Percentiles rank a stretch among this genome's conserved stretches.
These are phyloP conservation scores for Platygyra sinensis DNA, from an alignment of 64 coral and sea anemone species.

Conservation along the genomic window DNA sequence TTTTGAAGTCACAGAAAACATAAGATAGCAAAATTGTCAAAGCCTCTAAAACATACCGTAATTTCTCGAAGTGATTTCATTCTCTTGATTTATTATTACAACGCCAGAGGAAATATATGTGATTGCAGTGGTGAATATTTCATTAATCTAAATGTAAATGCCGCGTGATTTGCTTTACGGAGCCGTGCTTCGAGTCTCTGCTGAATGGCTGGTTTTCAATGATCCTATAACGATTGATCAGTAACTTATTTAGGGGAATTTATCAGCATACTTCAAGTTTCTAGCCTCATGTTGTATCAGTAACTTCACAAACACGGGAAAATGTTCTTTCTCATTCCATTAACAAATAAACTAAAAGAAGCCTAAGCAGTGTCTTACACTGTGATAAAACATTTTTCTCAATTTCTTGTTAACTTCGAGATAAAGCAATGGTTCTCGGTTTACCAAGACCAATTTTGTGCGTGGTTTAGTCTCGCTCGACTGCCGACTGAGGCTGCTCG, in stretches of 20 bases:
- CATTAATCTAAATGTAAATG: not conserved
- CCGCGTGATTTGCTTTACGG: not conserved
- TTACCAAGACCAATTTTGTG: too few species aligned
- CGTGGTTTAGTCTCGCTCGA: too few species aligned
- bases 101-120: not conserved
- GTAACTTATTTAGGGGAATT: not conserved
- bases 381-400: too few species aligned
- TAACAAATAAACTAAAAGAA: too few species aligned
- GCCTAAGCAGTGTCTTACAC: too few species aligned
- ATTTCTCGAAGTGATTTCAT: not conserved
- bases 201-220: constrained; percentile 8
- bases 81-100: not conserved
- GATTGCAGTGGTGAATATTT: not conserved
- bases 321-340: not conserved
- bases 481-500: too few species aligned
- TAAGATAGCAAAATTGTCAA: too few species aligned
- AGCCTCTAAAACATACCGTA: not conserved
- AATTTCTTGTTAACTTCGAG: too few species aligned
- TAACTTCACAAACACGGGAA: not conserved
- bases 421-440: too few species aligned
- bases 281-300: not conserved
- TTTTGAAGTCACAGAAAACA: not conserved
- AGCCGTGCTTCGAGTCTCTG: not conserved
- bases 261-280: not conserved
- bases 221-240: not conserved